Base-by-base conservation (phyloP, 1,140 invertebrate species). In the Drosophila orena region DNA sequence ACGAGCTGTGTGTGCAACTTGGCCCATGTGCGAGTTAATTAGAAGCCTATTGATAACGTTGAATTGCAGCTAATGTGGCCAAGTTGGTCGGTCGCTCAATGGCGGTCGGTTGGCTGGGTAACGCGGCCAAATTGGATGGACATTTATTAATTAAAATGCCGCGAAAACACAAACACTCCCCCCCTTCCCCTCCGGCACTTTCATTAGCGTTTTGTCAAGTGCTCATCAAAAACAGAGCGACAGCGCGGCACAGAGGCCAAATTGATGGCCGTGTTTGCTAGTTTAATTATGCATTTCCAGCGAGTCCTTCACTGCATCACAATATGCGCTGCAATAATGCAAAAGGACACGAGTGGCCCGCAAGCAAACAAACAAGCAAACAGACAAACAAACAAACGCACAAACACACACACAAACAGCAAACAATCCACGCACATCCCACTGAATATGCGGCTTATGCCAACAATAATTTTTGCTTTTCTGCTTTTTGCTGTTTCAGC, bases 141-240 rank as follows among this genome's bases (percentile, higher is more conserved):
- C 58, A 73, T 80, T 81, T 86, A 85, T 85, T 85, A 85, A 85
- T 85, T 85, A 85, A 88, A 88, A 88, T 72, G 79, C 83, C 79
- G 78, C 83, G 88, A 72, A 78, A 77, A 71, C 56, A 24, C 37
- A 61, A 52, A 55, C 55, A 75, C 15, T 68, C 44, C 43, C 4
- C 15, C 44, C 12, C 15, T 68, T 40, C 43, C 4, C 15, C 44
- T 15, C 17, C 12, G 38, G 47, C 47, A 27, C 59, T 64, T 75
- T 86, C 68, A 81, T 77, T 81, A 86, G 56, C 72, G 66, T 70
- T 50, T 61, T 53, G 77, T 66, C 81, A 69, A 77, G 81, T 68
- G 61, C 58, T 72, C 73, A 81, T 84, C 81, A 81, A 64, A 81
- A 77, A 34, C 81, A 72, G 61, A 61, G 22, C 14, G 42, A 5